Conservation (phyloP, 53 echinoderm and acorn worm genomes). For the Echinarachnius parma region DNA sequence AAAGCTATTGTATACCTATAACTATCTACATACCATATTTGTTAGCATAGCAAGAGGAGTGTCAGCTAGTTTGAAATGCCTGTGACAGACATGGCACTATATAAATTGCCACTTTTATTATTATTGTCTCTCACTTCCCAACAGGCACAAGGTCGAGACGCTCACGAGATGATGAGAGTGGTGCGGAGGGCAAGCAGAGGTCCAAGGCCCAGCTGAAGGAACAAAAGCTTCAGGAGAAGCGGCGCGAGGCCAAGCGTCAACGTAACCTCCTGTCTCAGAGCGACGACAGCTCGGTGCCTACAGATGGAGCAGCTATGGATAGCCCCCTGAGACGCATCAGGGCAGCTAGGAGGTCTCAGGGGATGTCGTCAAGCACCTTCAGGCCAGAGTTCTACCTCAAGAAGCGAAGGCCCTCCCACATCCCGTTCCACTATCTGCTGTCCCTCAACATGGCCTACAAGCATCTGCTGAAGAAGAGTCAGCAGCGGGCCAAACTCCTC, state of each 20-base stretch:
- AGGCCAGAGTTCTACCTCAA: conserved; percentile 11
- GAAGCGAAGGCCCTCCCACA: conserved; percentile 4
- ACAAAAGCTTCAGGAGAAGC: conserved; percentile 39
- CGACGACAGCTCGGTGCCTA: too few relatives aligned
- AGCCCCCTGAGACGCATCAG: not conserved
- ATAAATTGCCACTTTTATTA: too few relatives aligned
- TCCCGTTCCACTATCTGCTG: conserved; percentile 33
- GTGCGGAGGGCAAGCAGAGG: not conserved
- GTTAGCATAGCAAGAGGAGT: too few relatives aligned
- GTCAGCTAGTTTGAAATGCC: too few relatives aligned
- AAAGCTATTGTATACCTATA: too few relatives aligned
- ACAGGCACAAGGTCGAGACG: too few relatives aligned
- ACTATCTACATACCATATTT: too few relatives aligned
- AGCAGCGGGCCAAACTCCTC: conserved; percentile 34
- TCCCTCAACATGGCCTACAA: conserved; percentile 6
- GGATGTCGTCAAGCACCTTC: conserved; percentile 1
- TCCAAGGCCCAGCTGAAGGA: conserved; percentile 53
- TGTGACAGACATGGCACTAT: too few relatives aligned
- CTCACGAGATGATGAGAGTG: not conserved
- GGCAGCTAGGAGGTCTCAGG: not conserved
- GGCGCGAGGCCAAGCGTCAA: conserved; percentile 35
- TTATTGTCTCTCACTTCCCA: too few relatives aligned
- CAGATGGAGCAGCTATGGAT: too few relatives aligned
- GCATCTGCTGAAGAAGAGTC: conserved; percentile 35
- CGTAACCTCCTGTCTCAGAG: conserved; percentile 29